Percentiles rank a stretch among this genome's conserved stretches.
phyloP scores from a whole-genome alignment of 2,113 vertebrate species.

The Plotosus lineatus region DNA sequence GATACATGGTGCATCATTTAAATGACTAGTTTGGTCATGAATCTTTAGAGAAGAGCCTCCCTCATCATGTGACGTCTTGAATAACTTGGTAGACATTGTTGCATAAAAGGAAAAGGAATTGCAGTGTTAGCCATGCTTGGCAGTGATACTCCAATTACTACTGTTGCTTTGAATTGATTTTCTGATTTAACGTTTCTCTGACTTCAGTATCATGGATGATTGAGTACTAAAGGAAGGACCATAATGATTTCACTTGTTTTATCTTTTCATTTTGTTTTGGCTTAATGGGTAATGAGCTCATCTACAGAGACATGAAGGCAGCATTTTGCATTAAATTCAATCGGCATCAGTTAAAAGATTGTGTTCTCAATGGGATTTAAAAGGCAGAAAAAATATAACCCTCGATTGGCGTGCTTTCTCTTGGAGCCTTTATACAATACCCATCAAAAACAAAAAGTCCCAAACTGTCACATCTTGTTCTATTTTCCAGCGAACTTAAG shows the following conservation, averaged over 20 bases:
- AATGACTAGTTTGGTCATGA: not conserved
- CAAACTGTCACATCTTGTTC: too few relatives aligned
- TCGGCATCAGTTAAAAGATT: not conserved
- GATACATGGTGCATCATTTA: not conserved
- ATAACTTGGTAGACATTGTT: too few relatives aligned
- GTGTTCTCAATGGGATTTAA: constrained; percentile 10
- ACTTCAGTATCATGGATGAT: not conserved
- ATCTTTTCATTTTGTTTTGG: not conserved
- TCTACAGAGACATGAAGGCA: not conserved
- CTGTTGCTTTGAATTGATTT: not conserved
- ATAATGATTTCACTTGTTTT: not conserved
- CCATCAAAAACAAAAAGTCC: too few relatives aligned
- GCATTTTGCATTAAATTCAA: not conserved
- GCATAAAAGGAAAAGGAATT: not conserved
- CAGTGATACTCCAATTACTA: not conserved
- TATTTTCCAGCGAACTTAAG: too few relatives aligned
- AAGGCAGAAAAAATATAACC: not conserved
- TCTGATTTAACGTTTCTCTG: not conserved
- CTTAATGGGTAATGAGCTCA: not conserved
- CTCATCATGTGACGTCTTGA: not conserved
- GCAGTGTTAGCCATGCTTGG: not conserved
- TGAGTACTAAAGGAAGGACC: not conserved
- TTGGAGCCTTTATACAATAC: not conserved
- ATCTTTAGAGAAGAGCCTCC: not conserved
- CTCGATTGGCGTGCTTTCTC: not conserved